Conservation (phyloP, 2,888 invertebrate species). For the Agriotes lineatus region DNA sequence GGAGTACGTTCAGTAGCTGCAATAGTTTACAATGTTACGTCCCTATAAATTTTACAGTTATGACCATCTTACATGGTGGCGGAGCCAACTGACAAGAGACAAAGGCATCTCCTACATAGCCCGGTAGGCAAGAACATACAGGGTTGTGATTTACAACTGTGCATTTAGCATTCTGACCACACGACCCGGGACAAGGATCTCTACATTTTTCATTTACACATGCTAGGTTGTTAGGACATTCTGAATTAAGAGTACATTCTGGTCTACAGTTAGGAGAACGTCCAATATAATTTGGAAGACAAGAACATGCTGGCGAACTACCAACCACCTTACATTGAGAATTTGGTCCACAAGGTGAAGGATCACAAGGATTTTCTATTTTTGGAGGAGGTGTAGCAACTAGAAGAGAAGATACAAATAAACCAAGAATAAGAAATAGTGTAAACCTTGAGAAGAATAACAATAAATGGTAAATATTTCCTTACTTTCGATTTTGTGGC, state of each 20-base stretch:
- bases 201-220: slow-evolving; percentile 85
- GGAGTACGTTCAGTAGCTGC: slow-evolving; percentile 75
- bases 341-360: slow-evolving; percentile 87
- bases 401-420: slow-evolving; percentile 54
- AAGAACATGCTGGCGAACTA: slow-evolving; percentile 88
- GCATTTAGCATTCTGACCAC: slow-evolving; percentile 85
- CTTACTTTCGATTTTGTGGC: slow-evolving; percentile 55
- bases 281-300: slow-evolving; percentile 83
- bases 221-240: slow-evolving; percentile 85
- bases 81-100: slow-evolving; percentile 68
- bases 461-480: slow-evolving; percentile 12
- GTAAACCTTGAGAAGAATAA: slow-evolving; percentile 21
- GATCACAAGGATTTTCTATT: slow-evolving; percentile 77
- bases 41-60: neutral
- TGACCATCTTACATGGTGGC: slow-evolving; percentile 61
- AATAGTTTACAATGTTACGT: slow-evolving; percentile 48
- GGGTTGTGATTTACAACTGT: slow-evolving; percentile 87
- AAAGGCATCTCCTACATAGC: slow-evolving; percentile 84
- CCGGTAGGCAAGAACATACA: slow-evolving; percentile 84
- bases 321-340: slow-evolving; percentile 85
- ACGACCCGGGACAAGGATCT: slow-evolving; percentile 85
- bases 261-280: slow-evolving; percentile 89
- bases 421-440: slow-evolving; percentile 39
- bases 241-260: slow-evolving; percentile 83
- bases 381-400: slow-evolving; percentile 64